Evolutionary conservation across 1,140 invertebrate genomes (phyloP).

Genomic region (Trichonephila inaurata): DNA sequence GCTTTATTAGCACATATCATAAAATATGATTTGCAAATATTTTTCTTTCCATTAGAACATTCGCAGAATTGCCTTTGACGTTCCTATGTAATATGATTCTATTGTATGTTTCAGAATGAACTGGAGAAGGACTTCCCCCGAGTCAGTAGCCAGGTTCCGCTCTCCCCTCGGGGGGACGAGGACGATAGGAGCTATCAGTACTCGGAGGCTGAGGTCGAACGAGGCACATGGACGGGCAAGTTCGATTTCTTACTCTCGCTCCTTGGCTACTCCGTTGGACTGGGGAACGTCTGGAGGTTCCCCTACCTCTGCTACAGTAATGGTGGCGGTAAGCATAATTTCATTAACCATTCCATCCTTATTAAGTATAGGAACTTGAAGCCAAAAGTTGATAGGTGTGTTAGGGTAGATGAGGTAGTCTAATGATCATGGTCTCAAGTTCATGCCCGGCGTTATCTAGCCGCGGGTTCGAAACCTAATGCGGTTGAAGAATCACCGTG

Average conservation of each 20-base stretch:
- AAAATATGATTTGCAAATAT: no score
- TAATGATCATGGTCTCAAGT: no score
- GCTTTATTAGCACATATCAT: no score
- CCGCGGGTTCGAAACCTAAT: no score
- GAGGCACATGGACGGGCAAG: constrained; percentile 84
- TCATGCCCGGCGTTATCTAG: no score
- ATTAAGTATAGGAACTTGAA: no score
- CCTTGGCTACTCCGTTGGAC: constrained; percentile 88
- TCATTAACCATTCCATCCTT: no score
- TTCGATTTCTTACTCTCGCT: constrained; percentile 83
- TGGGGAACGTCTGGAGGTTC: constrained; percentile 89
- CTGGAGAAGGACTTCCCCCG: constrained; percentile 77
- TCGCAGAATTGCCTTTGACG: no score
- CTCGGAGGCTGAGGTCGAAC: constrained; percentile 82
- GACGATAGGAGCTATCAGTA: constrained; percentile 75
- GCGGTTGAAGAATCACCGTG: no score
- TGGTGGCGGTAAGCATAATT: constrained; percentile 84
- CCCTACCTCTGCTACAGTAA: constrained; percentile 89
- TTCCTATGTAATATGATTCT: background rate
- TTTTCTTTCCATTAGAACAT: no score
- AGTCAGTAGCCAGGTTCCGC: constrained; percentile 78
- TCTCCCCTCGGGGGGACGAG: constrained; percentile 77
- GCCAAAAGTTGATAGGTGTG: no score
- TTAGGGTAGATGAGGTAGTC: no score
- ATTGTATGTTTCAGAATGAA: constrained; percentile 68